Evolutionary conservation across 2,113 vertebrate genomes (phyloP).

Genomic region (Pomatostomus ruficeps): DNA sequence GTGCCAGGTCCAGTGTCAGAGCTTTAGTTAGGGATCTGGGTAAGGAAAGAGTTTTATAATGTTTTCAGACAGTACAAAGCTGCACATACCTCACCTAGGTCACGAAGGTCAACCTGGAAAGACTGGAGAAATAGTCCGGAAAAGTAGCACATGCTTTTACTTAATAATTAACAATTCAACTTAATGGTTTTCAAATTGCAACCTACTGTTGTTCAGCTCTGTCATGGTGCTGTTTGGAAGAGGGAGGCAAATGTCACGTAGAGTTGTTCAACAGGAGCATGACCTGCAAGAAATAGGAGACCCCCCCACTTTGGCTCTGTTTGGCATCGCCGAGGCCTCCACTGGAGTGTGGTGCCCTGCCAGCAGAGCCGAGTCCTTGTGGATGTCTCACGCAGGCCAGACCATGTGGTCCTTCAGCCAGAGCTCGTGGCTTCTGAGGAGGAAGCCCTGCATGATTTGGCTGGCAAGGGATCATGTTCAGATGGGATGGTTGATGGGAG

Average conservation of each 20-base stretch:
- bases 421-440: not conserved
- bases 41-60: not conserved
- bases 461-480: not conserved
- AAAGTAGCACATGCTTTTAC: not conserved
- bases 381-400: not conserved
- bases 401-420: accelerated
- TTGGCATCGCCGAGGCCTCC: accelerated
- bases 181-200: not conserved
- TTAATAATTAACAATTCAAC: not conserved
- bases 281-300: not conserved
- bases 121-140: not conserved
- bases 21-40: not conserved
- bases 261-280: not conserved
- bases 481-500: not conserved
- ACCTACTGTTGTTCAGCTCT: not conserved
- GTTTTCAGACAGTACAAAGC: not conserved
- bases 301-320: not conserved
- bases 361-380: not conserved
- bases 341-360: accelerated
- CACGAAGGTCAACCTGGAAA: not conserved
- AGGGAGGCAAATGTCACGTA: not conserved
- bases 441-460: not conserved
- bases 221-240: not conserved
- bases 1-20: not conserved
- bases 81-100: not conserved